These are phyloP conservation scores for Nettapus auritus DNA, from an alignment of 2,113 vertebrate genomes.

Conservation along the genomic window DNA sequence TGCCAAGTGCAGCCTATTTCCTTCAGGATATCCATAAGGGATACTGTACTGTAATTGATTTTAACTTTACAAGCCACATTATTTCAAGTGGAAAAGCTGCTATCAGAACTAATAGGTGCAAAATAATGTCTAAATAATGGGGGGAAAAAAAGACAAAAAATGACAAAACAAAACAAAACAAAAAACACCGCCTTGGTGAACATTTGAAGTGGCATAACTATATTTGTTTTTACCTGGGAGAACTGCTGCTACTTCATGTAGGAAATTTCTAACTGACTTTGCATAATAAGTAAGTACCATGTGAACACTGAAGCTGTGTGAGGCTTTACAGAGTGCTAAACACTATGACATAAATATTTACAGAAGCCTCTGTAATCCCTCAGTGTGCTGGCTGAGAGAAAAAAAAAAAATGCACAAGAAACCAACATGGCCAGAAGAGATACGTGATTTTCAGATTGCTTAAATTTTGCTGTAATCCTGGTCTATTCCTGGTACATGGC, in stretches of 20 bases:
- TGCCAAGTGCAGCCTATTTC: background rate
- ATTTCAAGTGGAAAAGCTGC: constrained; percentile 46
- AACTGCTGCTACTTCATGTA: background rate
- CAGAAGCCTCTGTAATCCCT: background rate
- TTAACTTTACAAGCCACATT: constrained; percentile 39
- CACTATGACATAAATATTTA: background rate
- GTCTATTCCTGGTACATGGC: background rate
- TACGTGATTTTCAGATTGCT: background rate
- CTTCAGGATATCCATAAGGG: background rate
- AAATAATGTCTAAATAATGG: constrained; percentile 19
- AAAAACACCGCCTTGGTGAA: background rate
- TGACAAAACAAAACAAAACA: background rate
- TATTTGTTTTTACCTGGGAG: constrained; percentile 21
- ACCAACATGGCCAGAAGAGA: background rate
- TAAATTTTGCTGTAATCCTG: background rate
- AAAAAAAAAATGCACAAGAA: background rate
- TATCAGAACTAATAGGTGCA: constrained; percentile 8
- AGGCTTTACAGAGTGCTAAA: background rate
- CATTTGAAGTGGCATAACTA: background rate
- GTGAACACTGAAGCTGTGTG: background rate
- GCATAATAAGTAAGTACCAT: background rate
- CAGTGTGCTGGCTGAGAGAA: background rate
- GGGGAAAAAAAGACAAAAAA: background rate
- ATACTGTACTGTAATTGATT: constrained; percentile 15
- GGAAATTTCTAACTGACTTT: background rate